These are phyloP conservation scores for Apodemus speciosus DNA, from an alignment of 2,113 vertebrate species.

Conservation along the genomic window DNA sequence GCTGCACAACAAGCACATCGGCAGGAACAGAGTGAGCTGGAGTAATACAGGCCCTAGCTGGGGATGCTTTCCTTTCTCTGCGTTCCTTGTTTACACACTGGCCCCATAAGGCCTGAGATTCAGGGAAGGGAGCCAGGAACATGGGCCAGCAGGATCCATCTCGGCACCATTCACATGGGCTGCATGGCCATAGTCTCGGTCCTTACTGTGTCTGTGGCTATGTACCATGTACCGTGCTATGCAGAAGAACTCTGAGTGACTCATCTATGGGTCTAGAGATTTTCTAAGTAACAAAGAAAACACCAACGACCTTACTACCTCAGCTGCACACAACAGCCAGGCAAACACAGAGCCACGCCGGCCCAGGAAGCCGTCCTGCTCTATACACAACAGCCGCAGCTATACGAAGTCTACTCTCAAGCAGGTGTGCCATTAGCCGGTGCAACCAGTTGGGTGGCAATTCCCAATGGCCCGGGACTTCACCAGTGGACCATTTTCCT, in stretches of 20 bases:
- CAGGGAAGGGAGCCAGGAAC: neutral
- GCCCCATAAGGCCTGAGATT: neutral
- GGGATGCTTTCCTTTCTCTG: neutral
- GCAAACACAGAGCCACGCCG: neutral
- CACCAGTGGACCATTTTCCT: conserved; percentile 4
- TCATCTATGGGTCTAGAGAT: neutral
- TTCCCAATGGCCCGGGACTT: conserved; percentile 24
- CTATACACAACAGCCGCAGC: neutral
- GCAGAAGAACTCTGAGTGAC: conserved; percentile 11
- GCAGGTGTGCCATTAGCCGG: neutral
- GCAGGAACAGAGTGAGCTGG: neutral
- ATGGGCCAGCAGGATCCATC: neutral
- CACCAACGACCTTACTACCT: neutral
- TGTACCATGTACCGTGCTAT: too few relatives aligned
- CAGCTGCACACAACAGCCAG: conserved; percentile 10
- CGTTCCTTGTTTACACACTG: neutral
- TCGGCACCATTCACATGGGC: neutral
- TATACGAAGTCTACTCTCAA: neutral
- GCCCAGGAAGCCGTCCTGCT: neutral
- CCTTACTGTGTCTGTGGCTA: neutral
- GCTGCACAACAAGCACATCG: rapidly evolving
- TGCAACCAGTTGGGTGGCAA: neutral
- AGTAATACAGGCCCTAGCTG: neutral
- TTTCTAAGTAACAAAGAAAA: conserved; percentile 48
- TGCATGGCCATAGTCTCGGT: neutral